phyloP scores from a whole-genome alignment of 2,797 vertebrate genomes.

The Remorina albescens region DNA sequence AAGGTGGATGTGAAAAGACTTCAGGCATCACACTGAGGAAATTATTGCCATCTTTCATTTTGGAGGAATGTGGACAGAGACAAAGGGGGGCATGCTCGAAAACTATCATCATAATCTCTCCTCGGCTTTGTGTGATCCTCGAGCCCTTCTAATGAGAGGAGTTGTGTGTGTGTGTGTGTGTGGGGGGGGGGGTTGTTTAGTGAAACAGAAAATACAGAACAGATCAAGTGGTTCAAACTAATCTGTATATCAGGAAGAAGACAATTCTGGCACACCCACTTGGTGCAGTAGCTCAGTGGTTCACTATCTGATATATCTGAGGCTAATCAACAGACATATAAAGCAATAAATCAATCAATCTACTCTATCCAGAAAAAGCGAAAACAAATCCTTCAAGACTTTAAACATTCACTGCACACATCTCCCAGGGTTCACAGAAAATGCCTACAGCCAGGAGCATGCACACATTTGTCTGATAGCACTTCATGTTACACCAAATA shows the following conservation, averaged over 20 bases:
- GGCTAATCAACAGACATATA: conserved; percentile 27
- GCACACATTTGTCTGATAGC: conserved; percentile 49
- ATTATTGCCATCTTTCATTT: conserved; percentile 78
- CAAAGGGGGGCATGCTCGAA: conserved; percentile 70
- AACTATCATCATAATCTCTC: conserved; percentile 78
- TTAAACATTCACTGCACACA: conserved; percentile 40
- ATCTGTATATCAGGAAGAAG: conserved; percentile 9
- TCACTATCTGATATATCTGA: conserved; percentile 16
- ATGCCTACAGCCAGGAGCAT: conserved; percentile 56
- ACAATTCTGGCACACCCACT: conserved; percentile 5
- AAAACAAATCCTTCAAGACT: conserved; percentile 31
- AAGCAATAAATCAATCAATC: conserved; percentile 21
- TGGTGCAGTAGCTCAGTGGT: conserved; percentile 3
- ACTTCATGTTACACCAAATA: conserved; percentile 46
- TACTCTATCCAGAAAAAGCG: background rate
- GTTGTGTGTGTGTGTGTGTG: conserved; percentile 11
- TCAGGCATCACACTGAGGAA: conserved; percentile 59
- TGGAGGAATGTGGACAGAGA: conserved; percentile 77
- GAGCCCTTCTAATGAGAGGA: conserved; percentile 69
- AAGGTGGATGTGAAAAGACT: conserved; percentile 72
- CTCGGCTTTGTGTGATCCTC: conserved; percentile 77
- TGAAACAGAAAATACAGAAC: conserved; percentile 20
- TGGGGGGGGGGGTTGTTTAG: conserved; percentile 14
- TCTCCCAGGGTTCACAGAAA: conserved; percentile 42
- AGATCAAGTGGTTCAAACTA: conserved; percentile 4